Conservation (phyloP, 2,797 vertebrate genomes). For the Microctenopoma steveboyesi region DNA sequence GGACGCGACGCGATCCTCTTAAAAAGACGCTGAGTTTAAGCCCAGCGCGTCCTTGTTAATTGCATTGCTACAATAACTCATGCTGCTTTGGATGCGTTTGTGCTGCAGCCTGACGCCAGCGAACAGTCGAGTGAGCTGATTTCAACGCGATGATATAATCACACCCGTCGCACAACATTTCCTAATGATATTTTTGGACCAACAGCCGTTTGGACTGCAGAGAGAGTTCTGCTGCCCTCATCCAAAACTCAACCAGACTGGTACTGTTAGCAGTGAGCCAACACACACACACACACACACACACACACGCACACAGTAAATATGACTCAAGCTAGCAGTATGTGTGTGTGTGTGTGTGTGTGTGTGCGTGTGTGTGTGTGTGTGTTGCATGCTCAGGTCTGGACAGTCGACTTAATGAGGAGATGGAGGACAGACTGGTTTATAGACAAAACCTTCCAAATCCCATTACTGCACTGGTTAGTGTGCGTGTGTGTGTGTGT, state of each 20-base stretch:
- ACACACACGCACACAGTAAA: conserved; percentile 7
- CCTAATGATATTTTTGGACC: conserved; percentile 19
- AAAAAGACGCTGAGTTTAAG: too few species aligned
- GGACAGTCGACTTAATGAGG: conserved; percentile 68
- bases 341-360: background rate
- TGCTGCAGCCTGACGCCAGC: background rate
- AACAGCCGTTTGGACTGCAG: conserved; percentile 3
- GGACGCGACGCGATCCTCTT: too few species aligned
- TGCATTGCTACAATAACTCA: conserved; percentile 1
- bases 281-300: conserved; percentile 14
- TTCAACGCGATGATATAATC: background rate
- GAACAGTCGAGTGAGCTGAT: background rate
- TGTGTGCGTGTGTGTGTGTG: background rate
- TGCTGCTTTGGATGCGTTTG: background rate
- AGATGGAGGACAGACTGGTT: conserved; percentile 68
- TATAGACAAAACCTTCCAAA: conserved; percentile 70
- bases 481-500: conserved; percentile 48
- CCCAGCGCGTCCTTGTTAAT: background rate
- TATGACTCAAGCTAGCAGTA: conserved; percentile 29
- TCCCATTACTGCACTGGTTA: conserved; percentile 70
- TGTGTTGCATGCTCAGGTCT: conserved; percentile 30
- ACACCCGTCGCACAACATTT: background rate
- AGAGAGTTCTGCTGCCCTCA: conserved; percentile 27
- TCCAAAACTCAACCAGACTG: conserved; percentile 43
- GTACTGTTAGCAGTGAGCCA: conserved; percentile 40